These are phyloP conservation scores for Hololepta plana DNA, from an alignment of 2,888 invertebrate genomes.

Conservation along the genomic window DNA sequence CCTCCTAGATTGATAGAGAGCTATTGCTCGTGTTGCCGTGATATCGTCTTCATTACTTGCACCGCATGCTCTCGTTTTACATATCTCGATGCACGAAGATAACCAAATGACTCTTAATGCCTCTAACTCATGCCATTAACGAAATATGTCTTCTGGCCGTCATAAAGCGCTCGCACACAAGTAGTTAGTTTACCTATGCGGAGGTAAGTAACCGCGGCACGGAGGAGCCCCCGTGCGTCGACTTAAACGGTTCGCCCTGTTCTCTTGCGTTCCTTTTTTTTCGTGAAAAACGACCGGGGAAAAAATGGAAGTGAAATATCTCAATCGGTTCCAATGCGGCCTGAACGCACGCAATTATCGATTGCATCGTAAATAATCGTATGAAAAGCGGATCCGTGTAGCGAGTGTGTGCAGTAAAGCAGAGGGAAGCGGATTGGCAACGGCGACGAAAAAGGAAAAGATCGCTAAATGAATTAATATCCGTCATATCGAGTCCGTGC, in stretches of 20 bases:
- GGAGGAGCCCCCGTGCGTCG: too few relatives aligned
- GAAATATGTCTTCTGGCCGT: conserved; percentile 19
- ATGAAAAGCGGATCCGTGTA: conserved; percentile 1
- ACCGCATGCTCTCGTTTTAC: conserved; percentile 27
- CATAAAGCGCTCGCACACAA: conserved; percentile 14
- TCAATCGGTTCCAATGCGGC: conserved; percentile 20
- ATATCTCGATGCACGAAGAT: conserved; percentile 29
- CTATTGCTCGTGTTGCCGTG: conserved; percentile 8
- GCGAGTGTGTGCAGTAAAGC: too few relatives aligned
- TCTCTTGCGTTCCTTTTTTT: too few relatives aligned
- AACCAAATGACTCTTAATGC: conserved; percentile 26
- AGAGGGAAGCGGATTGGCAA: too few relatives aligned
- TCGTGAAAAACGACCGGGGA: too few relatives aligned
- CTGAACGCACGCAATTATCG: conserved; percentile 24
- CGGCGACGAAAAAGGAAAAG: too few relatives aligned
- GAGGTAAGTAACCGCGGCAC: conserved; percentile 4
- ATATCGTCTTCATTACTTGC: conserved; percentile 24
- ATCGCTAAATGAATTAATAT: too few relatives aligned
- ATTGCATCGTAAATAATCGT: conserved; percentile 18
- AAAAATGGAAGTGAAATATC: conserved; percentile 18
- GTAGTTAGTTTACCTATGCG: conserved; percentile 9
- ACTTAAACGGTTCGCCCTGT: too few relatives aligned
- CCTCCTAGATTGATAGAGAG: too few relatives aligned
- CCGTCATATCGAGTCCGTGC: too few relatives aligned
- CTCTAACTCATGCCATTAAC: conserved; percentile 26